These are phyloP conservation scores for Lydus trimaculatus DNA, from an alignment of 2,888 invertebrate genomes.

Conservation along the genomic window DNA sequence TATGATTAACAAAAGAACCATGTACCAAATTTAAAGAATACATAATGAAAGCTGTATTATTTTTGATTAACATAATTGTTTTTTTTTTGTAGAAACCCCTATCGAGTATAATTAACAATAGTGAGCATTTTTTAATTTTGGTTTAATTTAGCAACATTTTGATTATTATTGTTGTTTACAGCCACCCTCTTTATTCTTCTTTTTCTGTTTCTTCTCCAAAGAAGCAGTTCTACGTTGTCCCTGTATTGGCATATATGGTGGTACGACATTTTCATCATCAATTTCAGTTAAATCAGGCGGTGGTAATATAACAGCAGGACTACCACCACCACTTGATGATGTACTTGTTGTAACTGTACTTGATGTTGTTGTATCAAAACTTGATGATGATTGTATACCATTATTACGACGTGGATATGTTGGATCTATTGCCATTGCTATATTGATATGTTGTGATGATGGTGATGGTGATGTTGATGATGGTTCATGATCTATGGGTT, in stretches of 20 bases:
- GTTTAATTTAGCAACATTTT: neutral
- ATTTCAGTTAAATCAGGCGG: slow-evolving; percentile 50
- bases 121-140: slow-evolving; percentile 11
- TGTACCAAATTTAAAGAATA: slow-evolving; percentile 28
- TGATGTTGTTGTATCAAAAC: slow-evolving; percentile 54
- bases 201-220: slow-evolving; percentile 66
- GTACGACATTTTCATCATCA: slow-evolving; percentile 66
- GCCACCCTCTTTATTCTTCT: slow-evolving; percentile 54
- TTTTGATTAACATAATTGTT: slow-evolving; percentile 7
- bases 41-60: slow-evolving; percentile 14
- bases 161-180: slow-evolving; percentile 55
- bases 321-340: slow-evolving; percentile 53
- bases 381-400: slow-evolving; percentile 48
- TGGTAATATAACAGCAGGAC: slow-evolving; percentile 51
- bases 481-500: slow-evolving; percentile 39
- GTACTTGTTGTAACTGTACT: slow-evolving; percentile 53
- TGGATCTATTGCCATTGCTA: slow-evolving; percentile 73
- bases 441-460: slow-evolving; percentile 62
- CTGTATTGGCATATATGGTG: slow-evolving; percentile 81
- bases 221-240: slow-evolving; percentile 74
- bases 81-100: neutral
- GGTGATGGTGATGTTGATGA: slow-evolving; percentile 41
- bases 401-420: slow-evolving; percentile 62
- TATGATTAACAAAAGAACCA: slow-evolving; percentile 36
- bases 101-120: neutral